Evolutionary conservation across 2,888 invertebrate species (phyloP), one percentile per base, ranked within the genome.

Genomic region (Tenthredo amoena): DNA sequence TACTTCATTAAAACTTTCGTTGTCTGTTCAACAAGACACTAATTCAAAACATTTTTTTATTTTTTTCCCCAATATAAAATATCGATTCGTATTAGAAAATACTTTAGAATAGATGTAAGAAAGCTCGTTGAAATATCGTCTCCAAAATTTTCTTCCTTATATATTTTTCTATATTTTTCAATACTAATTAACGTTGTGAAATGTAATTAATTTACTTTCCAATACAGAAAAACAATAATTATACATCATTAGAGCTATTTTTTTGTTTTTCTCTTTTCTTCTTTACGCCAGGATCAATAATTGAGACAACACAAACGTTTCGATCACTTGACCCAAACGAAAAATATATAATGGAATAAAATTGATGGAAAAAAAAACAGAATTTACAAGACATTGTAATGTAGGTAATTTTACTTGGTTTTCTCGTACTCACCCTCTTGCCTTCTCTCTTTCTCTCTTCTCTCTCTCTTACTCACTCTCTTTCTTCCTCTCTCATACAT

Each of bases 21-120:
- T 82, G 82, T 82, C 82, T 43, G 82, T 21, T 82, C 62, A 82
- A 43, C 65, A 82, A 82, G 82, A 82, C 82, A 82, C 82, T 82
- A 43, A 65, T 65, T 62, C 43, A 43, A 37, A 55, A 58, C 50
- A 50, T 62, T 26, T 10, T 26, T 10, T 50, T 50, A 5, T 1
- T 34, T 72, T 72, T n/a, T n/a, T n/a, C 6, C 26, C 79, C 55
- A 31, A 40, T 40, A 40, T 37, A 77, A 79, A 58, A 76, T 79
- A 58, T 79, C 37, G 3, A 76, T 79, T 71, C 37, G 6, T 18
- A 55, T 58, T 79, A 79, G 34, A 79, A 55, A 79, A 79, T 79
- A 79, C 76, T 76, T 47, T 79, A 55, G n/a, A 47, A 79, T n/a
- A 37, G 47, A 79, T 55, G 15, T 37, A 26, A 43, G 47, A 79